Base-by-base conservation (phyloP, 2,888 invertebrate species). In the Malthinus flaveolus region DNA sequence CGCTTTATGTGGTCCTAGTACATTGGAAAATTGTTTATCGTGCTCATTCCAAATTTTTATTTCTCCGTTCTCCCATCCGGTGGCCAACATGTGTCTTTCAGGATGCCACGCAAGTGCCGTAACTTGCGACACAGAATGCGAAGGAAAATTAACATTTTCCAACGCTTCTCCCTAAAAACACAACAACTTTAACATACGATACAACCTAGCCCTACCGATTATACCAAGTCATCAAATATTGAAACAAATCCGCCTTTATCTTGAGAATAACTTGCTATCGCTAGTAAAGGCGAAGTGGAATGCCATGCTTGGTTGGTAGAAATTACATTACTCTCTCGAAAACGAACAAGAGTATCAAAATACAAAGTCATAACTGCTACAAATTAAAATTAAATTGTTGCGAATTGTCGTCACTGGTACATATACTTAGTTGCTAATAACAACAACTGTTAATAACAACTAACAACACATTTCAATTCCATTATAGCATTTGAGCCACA, bases 31-130 rank as follows among this genome's bases (percentile, higher is more conserved):
- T 49, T 87, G 85, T 10, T 81, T 80, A 56, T 81, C 82, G 42
- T 84, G 83, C n/a, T 86, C 87, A 62, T 88, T 87, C 92, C 93
- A 93, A 36, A 93, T 85, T 70, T 88, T 86, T 4, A 97, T 82
- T 73, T 95, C 94, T 7, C 97, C 97, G 71, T 89, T 93, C 79
- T 95, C 95, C 94, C 95, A 97, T 3, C 94, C 95, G 37, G 90
- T 89, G 1, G 90, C 90, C 49, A 97, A 78, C 56, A 94, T 82
- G 54, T 87, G 87, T 71, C 89, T 85, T 49, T 87, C 87, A 0
- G 97, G 95, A 79, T 97, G 97, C 97, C 97, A 97, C 2, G 87
- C 84, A 33, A 95, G 75, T 1, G 90, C 86, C 10, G 92, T 90
- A 0, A 91, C 90, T 81, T 93, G 93, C 49, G 90, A 89, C 10